These are phyloP conservation scores for Peromyscus polionotus DNA, from an alignment of 2,113 vertebrate genomes.

Conservation along the genomic window DNA sequence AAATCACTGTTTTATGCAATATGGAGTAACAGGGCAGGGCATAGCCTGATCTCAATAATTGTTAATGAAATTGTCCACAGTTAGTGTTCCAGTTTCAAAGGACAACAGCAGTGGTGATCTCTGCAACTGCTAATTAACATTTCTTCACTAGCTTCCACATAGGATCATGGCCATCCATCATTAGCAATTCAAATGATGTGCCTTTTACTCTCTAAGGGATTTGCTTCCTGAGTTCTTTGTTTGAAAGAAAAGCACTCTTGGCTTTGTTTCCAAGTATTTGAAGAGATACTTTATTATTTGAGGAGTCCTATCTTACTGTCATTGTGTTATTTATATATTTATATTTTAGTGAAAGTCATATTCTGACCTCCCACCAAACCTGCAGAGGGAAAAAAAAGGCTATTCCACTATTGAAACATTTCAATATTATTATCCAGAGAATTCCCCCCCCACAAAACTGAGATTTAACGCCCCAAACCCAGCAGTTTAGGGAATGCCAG, in stretches of 20 bases:
- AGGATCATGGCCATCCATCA: background rate
- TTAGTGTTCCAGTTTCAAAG: constrained; percentile 48
- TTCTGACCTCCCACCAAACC: background rate
- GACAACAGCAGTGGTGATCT: constrained; percentile 10
- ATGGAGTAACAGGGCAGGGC: background rate
- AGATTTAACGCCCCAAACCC: background rate
- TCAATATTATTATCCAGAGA: background rate
- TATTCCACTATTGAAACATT: background rate
- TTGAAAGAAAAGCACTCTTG: constrained; percentile 52
- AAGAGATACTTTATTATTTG: constrained; percentile 48
- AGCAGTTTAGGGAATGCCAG: background rate
- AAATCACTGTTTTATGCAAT: background rate
- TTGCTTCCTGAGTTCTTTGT: constrained; percentile 15
- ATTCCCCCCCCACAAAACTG: background rate
- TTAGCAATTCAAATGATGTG: constrained; percentile 30
- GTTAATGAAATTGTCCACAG: constrained; percentile 41
- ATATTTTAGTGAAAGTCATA: background rate
- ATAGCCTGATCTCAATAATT: background rate
- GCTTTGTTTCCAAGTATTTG: constrained; percentile 37
- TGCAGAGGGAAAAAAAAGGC: background rate
- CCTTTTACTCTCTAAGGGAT: constrained; percentile 24
- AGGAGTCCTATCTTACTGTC: background rate
- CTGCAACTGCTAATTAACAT: constrained; percentile 51
- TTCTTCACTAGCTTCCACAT: constrained; percentile 10
- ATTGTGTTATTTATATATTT: constrained; percentile 26